Evolutionary conservation across 2,888 invertebrate genomes (phyloP).

Genomic region (Danaus chrysippus): DNA sequence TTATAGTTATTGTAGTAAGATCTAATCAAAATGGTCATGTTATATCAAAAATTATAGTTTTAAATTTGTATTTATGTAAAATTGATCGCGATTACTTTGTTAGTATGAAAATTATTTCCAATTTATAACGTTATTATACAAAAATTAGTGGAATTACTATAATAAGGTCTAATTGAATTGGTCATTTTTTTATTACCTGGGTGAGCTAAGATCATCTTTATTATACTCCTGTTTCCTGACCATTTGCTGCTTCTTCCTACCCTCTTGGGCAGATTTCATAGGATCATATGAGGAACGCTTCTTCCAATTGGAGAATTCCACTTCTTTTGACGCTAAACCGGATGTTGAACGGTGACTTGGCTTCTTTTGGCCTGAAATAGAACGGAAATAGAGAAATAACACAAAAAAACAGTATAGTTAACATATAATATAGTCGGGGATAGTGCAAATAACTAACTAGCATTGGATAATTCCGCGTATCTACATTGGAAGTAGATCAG

Average conservation of each 20-base stretch:
- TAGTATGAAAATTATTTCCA: too few relatives aligned
- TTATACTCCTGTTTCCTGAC: conserved; percentile 59
- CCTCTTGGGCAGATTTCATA: conserved; percentile 94
- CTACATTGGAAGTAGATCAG: too few relatives aligned
- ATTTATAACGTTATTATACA: too few relatives aligned
- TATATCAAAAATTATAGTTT: too few relatives aligned
- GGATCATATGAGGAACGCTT: conserved; percentile 93
- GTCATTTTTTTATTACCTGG: conserved; percentile 48
- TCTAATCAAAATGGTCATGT: too few relatives aligned
- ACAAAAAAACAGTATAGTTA: neutral
- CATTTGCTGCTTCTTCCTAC: conserved; percentile 80
- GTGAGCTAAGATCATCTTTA: conserved; percentile 70
- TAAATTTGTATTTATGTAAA: too few relatives aligned
- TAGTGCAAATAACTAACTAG: too few relatives aligned
- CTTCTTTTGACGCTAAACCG: conserved; percentile 84
- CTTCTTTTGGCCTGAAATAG: conserved; percentile 70
- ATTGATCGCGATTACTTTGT: too few relatives aligned
- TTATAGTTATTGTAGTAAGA: too few relatives aligned
- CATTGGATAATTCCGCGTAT: too few relatives aligned
- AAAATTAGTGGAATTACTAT: too few relatives aligned
- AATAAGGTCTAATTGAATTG: too few relatives aligned
- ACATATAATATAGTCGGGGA: neutral
- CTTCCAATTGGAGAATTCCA: conserved; percentile 93
- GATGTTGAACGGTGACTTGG: conserved; percentile 80
- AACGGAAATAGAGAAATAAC: neutral